Conservation (phyloP, 1,140 invertebrate species). For the Globodera rostochiensis region DNA sequence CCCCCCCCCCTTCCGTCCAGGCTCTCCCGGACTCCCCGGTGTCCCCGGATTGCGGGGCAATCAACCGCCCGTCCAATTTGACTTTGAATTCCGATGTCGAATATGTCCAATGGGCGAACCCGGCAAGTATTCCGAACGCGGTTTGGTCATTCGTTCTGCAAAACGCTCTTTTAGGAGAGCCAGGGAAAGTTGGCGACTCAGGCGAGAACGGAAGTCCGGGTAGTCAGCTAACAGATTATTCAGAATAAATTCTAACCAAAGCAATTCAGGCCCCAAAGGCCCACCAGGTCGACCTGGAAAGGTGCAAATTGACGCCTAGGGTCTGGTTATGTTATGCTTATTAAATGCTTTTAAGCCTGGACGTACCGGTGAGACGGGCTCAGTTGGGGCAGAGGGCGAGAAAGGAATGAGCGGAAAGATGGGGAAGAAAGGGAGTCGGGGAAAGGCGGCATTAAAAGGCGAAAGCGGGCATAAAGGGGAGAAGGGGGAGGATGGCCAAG, state of each 20-base stretch:
- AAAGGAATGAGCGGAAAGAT: not conserved
- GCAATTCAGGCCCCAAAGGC: not conserved
- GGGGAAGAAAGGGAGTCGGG: slow-evolving; percentile 6
- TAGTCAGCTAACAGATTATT: not conserved
- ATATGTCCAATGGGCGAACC: slow-evolving; percentile 20
- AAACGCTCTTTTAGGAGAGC: not conserved
- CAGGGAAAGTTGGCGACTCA: not conserved
- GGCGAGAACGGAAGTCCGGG: not conserved
- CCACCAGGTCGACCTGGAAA: not conserved
- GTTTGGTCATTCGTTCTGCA: not conserved
- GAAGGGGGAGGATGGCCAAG: not conserved
- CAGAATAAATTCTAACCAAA: not conserved
- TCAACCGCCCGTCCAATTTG: not conserved
- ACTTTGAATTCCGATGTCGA: slow-evolving; percentile 9
- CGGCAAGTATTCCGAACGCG: not conserved
- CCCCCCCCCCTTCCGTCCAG: not conserved
- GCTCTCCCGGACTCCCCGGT: not conserved
- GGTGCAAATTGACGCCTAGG: not conserved
- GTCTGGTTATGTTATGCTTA: not conserved
- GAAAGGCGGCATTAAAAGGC: slow-evolving; percentile 16
- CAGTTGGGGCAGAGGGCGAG: not conserved
- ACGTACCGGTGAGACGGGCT: not conserved
- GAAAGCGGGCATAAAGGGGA: not conserved
- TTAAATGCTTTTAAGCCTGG: not conserved
- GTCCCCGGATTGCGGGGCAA: slow-evolving; percentile 7